Evolutionary conservation across 2,888 invertebrate species (phyloP).

Genomic region (Listrodromus nycthemerus): DNA sequence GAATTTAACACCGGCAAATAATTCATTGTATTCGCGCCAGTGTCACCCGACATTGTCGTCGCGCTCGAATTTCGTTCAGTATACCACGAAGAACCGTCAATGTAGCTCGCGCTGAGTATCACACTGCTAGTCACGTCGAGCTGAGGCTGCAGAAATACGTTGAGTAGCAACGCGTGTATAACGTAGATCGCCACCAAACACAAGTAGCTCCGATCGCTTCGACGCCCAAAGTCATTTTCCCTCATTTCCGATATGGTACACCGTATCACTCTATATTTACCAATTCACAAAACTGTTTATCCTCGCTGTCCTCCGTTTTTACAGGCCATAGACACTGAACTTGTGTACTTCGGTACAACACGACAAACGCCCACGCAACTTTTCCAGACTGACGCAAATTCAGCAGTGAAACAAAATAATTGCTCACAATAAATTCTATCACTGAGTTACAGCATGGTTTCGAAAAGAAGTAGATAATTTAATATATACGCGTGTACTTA

Average conservation of each 20-base stretch:
- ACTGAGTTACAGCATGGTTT: not conserved
- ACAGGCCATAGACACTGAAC: not conserved
- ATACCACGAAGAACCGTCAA: not conserved
- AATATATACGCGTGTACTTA: not conserved
- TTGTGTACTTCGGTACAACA: not conserved
- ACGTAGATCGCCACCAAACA: slow-evolving; percentile 64
- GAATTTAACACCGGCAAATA: slow-evolving; percentile 24
- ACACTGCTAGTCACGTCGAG: slow-evolving; percentile 22
- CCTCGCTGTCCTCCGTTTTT: not conserved
- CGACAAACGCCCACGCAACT: not conserved
- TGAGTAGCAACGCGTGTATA: slow-evolving; percentile 62
- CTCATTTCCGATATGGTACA: slow-evolving; percentile 54
- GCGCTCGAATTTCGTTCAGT: slow-evolving; percentile 5
- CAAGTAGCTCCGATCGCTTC: slow-evolving; percentile 63
- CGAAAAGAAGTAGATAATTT: not conserved
- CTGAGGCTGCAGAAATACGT: slow-evolving; percentile 56
- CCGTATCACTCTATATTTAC: not conserved
- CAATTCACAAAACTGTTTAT: not conserved
- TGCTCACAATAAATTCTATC: no score
- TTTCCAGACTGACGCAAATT: not conserved
- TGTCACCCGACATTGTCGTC: not conserved
- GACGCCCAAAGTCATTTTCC: slow-evolving; percentile 46
- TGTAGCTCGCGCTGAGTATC: slow-evolving; percentile 39
- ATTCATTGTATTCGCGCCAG: not conserved
- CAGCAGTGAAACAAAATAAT: not conserved